Conservation (phyloP, 2,888 invertebrate species). For the Zaprionus bogoriensis region DNA sequence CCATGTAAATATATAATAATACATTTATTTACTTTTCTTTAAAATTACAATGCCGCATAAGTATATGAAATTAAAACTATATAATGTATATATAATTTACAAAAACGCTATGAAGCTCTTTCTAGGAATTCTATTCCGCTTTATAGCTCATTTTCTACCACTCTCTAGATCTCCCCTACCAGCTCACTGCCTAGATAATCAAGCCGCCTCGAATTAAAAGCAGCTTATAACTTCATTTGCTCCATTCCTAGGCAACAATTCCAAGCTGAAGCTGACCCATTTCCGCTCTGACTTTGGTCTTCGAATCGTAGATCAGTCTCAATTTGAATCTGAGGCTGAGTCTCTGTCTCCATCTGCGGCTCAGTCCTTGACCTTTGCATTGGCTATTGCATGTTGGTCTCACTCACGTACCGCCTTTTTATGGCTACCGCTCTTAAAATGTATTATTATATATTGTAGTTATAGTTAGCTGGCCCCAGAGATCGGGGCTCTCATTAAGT, state of each 20-base stretch:
- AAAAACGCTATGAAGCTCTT: background rate
- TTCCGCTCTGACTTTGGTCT: slow-evolving; percentile 33
- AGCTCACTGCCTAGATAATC: background rate
- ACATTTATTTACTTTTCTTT: too few species aligned
- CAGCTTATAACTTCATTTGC: background rate
- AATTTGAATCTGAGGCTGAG: too few species aligned
- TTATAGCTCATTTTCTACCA: background rate
- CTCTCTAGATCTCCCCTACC: background rate
- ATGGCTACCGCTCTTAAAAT: slow-evolving; percentile 54
- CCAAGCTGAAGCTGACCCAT: slow-evolving; percentile 50
- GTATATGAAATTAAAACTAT: too few species aligned
- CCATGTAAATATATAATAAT: too few species aligned
- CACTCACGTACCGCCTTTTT: slow-evolving; percentile 43
- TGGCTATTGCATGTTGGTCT: slow-evolving; percentile 7
- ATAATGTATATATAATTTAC: too few species aligned
- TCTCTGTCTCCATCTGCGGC: too few species aligned
- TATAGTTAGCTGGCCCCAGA: slow-evolving; percentile 30
- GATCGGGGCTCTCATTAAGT: slow-evolving; percentile 45
- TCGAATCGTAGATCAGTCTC: background rate
- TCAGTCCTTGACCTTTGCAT: slow-evolving; percentile 63
- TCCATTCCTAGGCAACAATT: background rate
- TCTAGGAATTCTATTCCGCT: background rate
- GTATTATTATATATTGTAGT: slow-evolving; percentile 50
- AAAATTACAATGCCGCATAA: too few species aligned
- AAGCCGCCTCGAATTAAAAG: background rate